These are phyloP conservation scores for Tryphoninae sp. DNA, from an alignment of 2,888 invertebrate genomes.

Conservation along the genomic window DNA sequence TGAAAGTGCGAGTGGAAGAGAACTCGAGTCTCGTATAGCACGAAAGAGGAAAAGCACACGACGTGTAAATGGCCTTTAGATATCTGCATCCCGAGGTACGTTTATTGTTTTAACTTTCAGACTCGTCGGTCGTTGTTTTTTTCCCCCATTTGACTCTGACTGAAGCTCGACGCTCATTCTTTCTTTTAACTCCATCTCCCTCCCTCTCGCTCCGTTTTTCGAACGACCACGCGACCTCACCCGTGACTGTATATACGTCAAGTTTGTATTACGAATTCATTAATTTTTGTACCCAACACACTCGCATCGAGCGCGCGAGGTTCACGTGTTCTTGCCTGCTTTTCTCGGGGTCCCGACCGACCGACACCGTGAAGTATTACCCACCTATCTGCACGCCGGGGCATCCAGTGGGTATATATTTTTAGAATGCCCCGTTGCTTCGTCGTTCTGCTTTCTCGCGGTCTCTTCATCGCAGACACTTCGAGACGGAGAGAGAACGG, in stretches of 20 bases:
- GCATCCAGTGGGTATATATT: slow-evolving; percentile 55
- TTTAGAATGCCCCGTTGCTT: slow-evolving; percentile 52
- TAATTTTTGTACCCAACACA: slow-evolving; percentile 58
- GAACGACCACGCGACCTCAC: slow-evolving; percentile 17
- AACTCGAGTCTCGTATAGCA: slow-evolving; percentile 45
- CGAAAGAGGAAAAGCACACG: slow-evolving; percentile 62
- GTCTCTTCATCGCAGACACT: slow-evolving; percentile 59
- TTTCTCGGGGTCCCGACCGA: slow-evolving; percentile 6
- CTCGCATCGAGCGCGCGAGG: slow-evolving; percentile 2
- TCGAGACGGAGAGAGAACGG: slow-evolving; percentile 40
- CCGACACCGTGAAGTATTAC: slow-evolving; percentile 49
- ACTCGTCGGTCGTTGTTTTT: slow-evolving; percentile 49
- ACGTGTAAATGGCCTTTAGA: slow-evolving; percentile 74
- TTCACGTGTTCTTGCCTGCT: slow-evolving; percentile 23
- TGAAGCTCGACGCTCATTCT: slow-evolving; percentile 33
- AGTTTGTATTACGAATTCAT: slow-evolving; percentile 69
- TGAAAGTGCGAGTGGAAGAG: slow-evolving; percentile 61
- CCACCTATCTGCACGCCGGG: slow-evolving; percentile 48
- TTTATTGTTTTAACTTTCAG: slow-evolving; percentile 77
- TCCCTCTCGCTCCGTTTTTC: slow-evolving; percentile 19
- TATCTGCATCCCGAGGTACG: slow-evolving; percentile 74
- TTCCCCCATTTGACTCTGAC: slow-evolving; percentile 33
- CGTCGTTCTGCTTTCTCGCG: slow-evolving; percentile 46
- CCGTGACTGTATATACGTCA: slow-evolving; percentile 50
- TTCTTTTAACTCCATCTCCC: slow-evolving; percentile 8